A percentile compares a stretch with the other conserved stretches of the same genome.
Evolutionary conservation across 35 echinoderm and acorn worm genomes (phyloP).

Genomic region (Holothuria glaberrima): DNA sequence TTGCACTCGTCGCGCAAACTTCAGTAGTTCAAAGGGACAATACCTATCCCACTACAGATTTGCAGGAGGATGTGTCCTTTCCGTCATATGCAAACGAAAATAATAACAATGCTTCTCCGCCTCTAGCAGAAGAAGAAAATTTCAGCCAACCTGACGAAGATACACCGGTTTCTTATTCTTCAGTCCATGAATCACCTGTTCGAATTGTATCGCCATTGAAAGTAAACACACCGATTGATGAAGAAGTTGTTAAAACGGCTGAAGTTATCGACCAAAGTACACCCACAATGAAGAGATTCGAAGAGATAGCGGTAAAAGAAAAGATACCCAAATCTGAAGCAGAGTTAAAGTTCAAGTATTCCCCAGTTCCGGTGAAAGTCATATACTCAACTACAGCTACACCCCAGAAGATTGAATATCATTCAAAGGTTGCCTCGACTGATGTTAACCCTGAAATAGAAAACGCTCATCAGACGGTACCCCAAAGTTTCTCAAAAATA

Average conservation of each 20-base stretch:
- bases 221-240: conserved; percentile 6
- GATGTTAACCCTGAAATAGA: background rate
- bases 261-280: conserved; percentile 29
- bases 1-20: conserved; percentile 38
- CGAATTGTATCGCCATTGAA: conserved; percentile 27
- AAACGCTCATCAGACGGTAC: background rate
- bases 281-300: background rate
- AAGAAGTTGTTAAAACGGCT: conserved; percentile 43
- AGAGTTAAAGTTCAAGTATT: conserved; percentile 32
- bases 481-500: background rate
- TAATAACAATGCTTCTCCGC: background rate
- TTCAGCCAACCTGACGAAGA: background rate
- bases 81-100: background rate
- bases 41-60: background rate
- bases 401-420: conserved; percentile 30
- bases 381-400: conserved; percentile 6
- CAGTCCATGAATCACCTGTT: conserved; percentile 29
- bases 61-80: background rate
- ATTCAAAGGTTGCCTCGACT: background rate
- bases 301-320: background rate
- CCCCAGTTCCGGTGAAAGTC: conserved; percentile 28
- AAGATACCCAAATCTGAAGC: background rate
- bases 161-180: background rate
- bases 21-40: conserved; percentile 1
- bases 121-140: conserved; percentile 21